Evolutionary conservation across 2,113 vertebrate genomes (phyloP).

Genomic region (Daphoenositta chrysoptera): DNA sequence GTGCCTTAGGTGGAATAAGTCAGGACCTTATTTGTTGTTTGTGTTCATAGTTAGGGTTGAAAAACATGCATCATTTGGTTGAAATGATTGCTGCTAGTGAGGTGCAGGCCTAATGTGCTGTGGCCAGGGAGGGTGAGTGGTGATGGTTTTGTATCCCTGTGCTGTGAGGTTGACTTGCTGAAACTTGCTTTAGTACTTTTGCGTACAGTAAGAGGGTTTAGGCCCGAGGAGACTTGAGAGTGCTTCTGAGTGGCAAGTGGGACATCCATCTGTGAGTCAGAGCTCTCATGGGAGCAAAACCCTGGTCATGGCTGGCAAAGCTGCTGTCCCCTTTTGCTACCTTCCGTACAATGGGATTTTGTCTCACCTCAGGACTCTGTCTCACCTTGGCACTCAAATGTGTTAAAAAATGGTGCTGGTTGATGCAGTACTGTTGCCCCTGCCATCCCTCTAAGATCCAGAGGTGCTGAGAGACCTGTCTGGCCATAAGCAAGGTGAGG

Average conservation of each 20-base stretch:
- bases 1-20: background rate
- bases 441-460: background rate
- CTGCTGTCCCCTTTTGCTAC: background rate
- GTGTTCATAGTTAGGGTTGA: background rate
- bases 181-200: background rate
- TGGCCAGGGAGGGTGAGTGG: no score
- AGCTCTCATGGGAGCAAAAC: background rate
- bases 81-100: background rate
- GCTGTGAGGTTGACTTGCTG: background rate
- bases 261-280: background rate
- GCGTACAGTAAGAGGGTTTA: background rate
- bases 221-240: background rate
- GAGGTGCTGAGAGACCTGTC: background rate
- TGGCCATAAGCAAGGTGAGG: background rate
- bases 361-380: background rate
- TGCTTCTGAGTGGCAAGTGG: background rate
- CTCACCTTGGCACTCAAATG: fast-evolving
- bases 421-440: background rate
- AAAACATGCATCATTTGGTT: background rate
- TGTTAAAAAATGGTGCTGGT: background rate
- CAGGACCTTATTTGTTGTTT: background rate
- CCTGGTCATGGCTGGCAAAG: background rate
- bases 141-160: background rate
- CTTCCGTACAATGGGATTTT: fast-evolving
- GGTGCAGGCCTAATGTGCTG: background rate